Percentiles rank a stretch among this genome's conserved stretches.
Evolutionary conservation across 2,888 invertebrate genomes (phyloP).

Genomic region (Cryptophagus acutangulus): DNA sequence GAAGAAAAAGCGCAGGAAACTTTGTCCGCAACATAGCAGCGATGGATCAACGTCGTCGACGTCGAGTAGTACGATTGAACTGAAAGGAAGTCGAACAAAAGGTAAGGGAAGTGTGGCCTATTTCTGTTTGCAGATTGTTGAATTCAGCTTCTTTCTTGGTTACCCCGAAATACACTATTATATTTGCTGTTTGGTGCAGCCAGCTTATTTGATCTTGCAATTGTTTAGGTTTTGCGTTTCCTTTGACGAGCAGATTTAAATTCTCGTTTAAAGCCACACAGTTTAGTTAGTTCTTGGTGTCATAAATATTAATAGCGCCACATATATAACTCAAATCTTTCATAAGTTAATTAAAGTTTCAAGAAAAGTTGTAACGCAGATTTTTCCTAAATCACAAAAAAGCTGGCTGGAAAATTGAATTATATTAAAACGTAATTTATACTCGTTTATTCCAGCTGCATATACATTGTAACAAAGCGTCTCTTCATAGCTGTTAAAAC

Average conservation of each 20-base stretch:
- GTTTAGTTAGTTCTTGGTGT: neutral
- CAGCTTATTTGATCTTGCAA: too few relatives aligned
- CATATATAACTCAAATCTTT: neutral
- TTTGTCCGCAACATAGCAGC: slow-evolving; percentile 20
- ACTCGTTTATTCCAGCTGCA: too few relatives aligned
- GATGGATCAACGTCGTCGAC: slow-evolving; percentile 24
- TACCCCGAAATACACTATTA: too few relatives aligned
- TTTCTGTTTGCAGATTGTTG: neutral
- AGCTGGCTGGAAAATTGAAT: neutral
- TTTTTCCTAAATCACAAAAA: neutral
- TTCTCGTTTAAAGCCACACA: too few relatives aligned
- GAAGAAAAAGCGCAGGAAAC: slow-evolving; percentile 22
- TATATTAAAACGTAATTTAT: slow-evolving; percentile 1
- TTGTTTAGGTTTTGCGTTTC: neutral
- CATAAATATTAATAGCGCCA: neutral
- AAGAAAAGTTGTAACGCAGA: neutral
- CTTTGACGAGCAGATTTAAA: neutral
- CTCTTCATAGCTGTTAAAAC: neutral
- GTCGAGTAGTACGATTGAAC: slow-evolving; percentile 1
- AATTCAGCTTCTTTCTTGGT: neutral
- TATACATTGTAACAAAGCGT: neutral
- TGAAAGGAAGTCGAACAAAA: slow-evolving; percentile 22
- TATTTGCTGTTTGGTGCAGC: too few relatives aligned
- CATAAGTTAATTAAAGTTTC: neutral
- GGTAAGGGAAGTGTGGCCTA: slow-evolving; percentile 17